Base-by-base conservation (phyloP, 2,113 vertebrate species). In the Sylvietta virens region DNA sequence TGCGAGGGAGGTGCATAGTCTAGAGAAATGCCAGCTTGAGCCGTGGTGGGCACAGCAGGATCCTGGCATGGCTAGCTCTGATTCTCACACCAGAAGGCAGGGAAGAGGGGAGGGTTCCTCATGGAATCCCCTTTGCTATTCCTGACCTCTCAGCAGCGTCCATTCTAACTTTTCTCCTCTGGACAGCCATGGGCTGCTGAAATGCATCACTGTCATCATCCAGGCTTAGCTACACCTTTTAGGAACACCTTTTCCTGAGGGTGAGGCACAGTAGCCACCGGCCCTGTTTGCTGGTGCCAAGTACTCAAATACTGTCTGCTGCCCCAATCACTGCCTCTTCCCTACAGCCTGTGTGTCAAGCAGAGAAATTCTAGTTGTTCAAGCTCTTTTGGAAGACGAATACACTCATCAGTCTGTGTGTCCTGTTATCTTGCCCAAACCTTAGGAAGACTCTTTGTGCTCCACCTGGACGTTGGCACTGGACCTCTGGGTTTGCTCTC, bases 371-470 rank as follows among this genome's bases (percentile, higher is more conserved):
- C 12, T 37, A 69, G 22, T 56, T 90, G 48, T 67, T 87, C 0
- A 4, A 35, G 73, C 39, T 76, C 64, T 77, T 88, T n/a, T 57
- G 2, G 17, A 21, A 44, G 64, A 50, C 2, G 5, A 71, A 39
- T 91, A 19, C 0, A 0, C 33, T 86, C 0, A 0, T 50, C 44
- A 67, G 11, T 81, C 74, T 33, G 11, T 37, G 37, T 47, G 13
- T 54, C 60, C 60, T 0, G 0, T 71, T 62, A 19, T 6, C 44
- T 65, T 69, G 15, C 54, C 48, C 0, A 0, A 57, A 28, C 23
- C 14, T 69, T 81, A 31, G 56, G 40, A 87, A 58, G 61, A 15
- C 8, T 54, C 51, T 48, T 42, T 72, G 50, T 57, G 22, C 27
- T 87, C 48, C 65, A 28, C 6, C 10, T 44, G 58, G n/a, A 61